These are phyloP conservation scores for Automeris io DNA, from an alignment of 2,888 invertebrate genomes.

Conservation along the genomic window DNA sequence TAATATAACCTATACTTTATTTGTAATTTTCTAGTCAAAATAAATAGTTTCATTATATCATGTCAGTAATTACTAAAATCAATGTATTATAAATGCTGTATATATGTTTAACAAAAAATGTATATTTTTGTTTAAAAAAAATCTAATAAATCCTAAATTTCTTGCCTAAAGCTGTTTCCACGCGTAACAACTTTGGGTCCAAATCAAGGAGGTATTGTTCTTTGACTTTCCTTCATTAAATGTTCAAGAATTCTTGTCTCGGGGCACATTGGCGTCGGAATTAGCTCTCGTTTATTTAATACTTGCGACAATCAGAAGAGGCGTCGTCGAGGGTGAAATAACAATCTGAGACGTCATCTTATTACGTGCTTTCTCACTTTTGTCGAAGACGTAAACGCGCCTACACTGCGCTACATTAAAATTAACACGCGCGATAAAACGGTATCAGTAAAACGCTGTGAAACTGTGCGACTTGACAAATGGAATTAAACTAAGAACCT, in stretches of 20 bases:
- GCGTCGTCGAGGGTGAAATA: conserved; percentile 33
- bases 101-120: not conserved
- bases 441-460: no score
- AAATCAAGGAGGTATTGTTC: conserved; percentile 11
- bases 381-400: conserved; percentile 18
- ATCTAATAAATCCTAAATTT: conserved; percentile 3
- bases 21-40: no score
- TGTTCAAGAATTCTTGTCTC: conserved; percentile 35
- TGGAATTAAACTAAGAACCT: conserved; percentile 2
- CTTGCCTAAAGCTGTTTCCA: conserved; percentile 9
- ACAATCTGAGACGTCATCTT: conserved; percentile 46
- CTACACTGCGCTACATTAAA: conserved; percentile 18
- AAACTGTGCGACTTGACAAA: not conserved
- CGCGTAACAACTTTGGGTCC: conserved; percentile 9
- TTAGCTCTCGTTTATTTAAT: conserved; percentile 61
- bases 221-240: conserved; percentile 21
- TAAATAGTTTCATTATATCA: no score
- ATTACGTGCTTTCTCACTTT: conserved; percentile 41
- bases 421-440: conserved; percentile 8
- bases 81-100: no score
- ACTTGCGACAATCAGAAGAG: conserved; percentile 48
- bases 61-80: conserved; percentile 5
- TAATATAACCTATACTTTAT: no score
- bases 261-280: conserved; percentile 38
- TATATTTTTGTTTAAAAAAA: no score